These are phyloP conservation scores for Hippocampus barbouri DNA, from an alignment of 2,113 vertebrate genomes.

Conservation along the genomic window DNA sequence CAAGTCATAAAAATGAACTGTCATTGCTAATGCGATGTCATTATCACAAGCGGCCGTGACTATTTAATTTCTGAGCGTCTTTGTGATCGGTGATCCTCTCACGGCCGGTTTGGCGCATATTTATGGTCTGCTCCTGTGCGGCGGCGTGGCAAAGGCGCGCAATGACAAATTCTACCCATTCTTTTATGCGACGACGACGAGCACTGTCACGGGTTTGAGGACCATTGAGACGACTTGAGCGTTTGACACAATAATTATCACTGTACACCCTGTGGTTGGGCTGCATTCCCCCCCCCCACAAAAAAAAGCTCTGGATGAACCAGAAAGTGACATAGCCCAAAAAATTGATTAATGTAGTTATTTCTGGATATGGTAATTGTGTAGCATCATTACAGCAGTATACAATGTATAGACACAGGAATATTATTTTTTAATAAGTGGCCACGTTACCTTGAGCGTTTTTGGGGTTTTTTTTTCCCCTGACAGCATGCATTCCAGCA, in stretches of 20 bases:
- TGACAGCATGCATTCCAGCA: neutral
- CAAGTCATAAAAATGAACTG: too few species aligned
- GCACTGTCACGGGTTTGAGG: slow-evolving; percentile 27
- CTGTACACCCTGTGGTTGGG: too few species aligned
- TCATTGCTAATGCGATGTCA: neutral
- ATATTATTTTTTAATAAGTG: neutral
- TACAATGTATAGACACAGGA: neutral
- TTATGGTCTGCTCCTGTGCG: neutral
- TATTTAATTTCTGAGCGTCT: neutral
- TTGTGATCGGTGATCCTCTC: neutral
- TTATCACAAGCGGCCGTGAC: neutral
- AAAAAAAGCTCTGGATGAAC: neutral
- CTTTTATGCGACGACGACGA: slow-evolving; percentile 16
- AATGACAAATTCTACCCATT: slow-evolving; percentile 17
- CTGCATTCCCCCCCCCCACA: too few species aligned
- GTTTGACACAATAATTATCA: too few species aligned
- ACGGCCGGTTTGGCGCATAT: neutral
- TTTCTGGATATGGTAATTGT: neutral
- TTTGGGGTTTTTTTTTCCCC: neutral
- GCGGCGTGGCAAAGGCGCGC: neutral
- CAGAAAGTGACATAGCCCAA: neutral
- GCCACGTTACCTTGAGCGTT: neutral
- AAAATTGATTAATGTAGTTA: neutral
- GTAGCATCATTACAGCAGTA: slow-evolving; percentile 44
- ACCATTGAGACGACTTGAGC: slow-evolving; percentile 16